A percentile compares a stretch with the other conserved stretches of the same genome.
Conservation (phyloP, 2,888 invertebrate species). For the Caenorhabditis sp. region DNA sequence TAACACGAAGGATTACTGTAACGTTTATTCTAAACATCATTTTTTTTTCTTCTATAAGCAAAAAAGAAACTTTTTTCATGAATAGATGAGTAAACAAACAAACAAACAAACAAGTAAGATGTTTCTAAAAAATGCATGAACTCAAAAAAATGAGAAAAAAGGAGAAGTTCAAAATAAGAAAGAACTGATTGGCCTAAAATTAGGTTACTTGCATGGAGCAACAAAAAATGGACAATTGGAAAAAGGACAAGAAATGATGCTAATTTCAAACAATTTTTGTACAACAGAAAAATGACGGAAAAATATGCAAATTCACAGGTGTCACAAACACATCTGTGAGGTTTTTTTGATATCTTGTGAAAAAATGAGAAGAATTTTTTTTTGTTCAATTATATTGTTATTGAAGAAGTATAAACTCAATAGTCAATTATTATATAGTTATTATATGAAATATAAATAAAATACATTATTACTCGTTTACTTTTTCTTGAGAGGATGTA, state of each 20-base stretch:
- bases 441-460: not conserved
- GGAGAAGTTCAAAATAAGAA: not conserved
- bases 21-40: too few species aligned
- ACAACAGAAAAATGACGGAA: not conserved
- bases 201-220: not conserved
- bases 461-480: not conserved
- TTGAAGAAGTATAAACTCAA: not conserved
- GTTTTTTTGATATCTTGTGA: not conserved
- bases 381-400: not conserved
- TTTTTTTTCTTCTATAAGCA: not conserved
- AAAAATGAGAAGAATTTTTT: not conserved
- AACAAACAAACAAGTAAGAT: not conserved
- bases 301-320: constrained; percentile 1
- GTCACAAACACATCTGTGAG: not conserved
- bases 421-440: not conserved
- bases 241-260: not conserved
- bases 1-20: too few species aligned
- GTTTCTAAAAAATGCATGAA: not conserved
- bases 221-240: not conserved
- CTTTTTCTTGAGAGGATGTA: too few species aligned
- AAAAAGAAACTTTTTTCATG: not conserved
- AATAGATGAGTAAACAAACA: not conserved
- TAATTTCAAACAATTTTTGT: not conserved
- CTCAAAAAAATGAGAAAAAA: not conserved
- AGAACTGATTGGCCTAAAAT: not conserved